Conservation (phyloP, 2,888 invertebrate species). For the Elysia crispata region DNA sequence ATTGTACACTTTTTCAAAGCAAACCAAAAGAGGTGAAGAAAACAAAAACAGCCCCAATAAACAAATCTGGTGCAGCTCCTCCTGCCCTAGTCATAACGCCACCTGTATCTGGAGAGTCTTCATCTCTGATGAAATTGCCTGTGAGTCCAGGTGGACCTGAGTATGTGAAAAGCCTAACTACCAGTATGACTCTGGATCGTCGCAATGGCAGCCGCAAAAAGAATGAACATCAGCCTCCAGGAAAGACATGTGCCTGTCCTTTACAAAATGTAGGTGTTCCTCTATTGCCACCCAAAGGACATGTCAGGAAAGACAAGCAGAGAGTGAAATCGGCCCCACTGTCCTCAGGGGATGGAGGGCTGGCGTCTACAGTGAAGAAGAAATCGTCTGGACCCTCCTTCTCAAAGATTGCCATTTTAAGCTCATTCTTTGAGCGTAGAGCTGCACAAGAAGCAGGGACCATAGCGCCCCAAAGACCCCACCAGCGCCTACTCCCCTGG, state of each 20-base stretch:
- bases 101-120: constrained; percentile 48
- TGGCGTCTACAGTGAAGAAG: constrained; percentile 38
- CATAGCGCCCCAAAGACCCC: constrained; percentile 33
- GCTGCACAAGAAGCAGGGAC: constrained; percentile 53
- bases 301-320: constrained; percentile 42
- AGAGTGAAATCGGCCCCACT: constrained; percentile 36
- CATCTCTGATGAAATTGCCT: constrained; percentile 34
- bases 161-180: constrained; percentile 67
- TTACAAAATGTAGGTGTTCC: constrained; percentile 37
- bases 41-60: constrained; percentile 69
- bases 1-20: constrained; percentile 52
- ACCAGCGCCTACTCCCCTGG: constrained; percentile 45
- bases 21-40: constrained; percentile 67
- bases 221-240: constrained; percentile 36
- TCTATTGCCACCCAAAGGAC: constrained; percentile 46
- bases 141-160: constrained; percentile 54
- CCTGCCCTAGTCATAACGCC: constrained; percentile 56
- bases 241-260: constrained; percentile 45
- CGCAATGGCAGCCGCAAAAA: constrained; percentile 50
- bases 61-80: constrained; percentile 25
- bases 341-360: constrained; percentile 15
- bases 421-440: constrained; percentile 72
- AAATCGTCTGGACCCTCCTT: constrained; percentile 51
- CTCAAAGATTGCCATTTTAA: constrained; percentile 71
- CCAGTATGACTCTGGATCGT: constrained; percentile 69